Evolutionary conservation across 64 coral and sea anemone species (phyloP), one percentile per base, ranked within the genome.

Genomic region (Anthopleura sola): DNA sequence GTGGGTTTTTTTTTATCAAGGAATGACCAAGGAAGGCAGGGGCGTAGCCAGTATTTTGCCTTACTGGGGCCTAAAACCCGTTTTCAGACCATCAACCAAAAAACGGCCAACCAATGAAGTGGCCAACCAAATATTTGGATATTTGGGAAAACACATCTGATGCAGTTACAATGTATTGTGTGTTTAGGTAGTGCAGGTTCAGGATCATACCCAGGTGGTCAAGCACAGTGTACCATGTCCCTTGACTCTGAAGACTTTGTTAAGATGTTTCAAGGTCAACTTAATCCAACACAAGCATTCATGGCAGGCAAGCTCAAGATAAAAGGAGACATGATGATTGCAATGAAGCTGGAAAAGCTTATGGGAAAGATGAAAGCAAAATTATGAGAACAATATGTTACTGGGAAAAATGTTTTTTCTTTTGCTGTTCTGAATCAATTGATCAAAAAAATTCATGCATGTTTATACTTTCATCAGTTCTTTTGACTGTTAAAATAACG

Each of bases 311-410:
- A 94, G 71, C 78, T 98, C 3, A 88, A 92, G 85, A 68, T 92
- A 33, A 92, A 89, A 80, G 95, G 95, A 75, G 83, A 93, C 31
- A 91, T 87, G 83, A 84, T 92, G 86, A 28, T 89, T 77, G 92
- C 89, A 11, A 89, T 94, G 92, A 94, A 94, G 76, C 83, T 98
- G 23, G 92, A 98, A 78, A 94, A 86, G 80, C 78, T 98, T 21
- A 94, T 98, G 86, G 86, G 68, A 47, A 83, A 87, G 23, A 82
- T 98, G 86, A 94, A 98, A 29, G 89, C 95, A 47, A 98, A 94
- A 51, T 51, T 98, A 68, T 98, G 24, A 92, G 13, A 15, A 74
- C 11, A 75, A 13, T 29, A 26, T 32, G 2, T 75, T 66, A 3
- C 40, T 44, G 40, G 9, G 9, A 0, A 44, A n/a, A n/a, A n/a